A percentile compares a stretch with the other conserved stretches of the same genome.
Conservation (phyloP, 2,113 vertebrate genomes). For the Labrus mixtus region DNA sequence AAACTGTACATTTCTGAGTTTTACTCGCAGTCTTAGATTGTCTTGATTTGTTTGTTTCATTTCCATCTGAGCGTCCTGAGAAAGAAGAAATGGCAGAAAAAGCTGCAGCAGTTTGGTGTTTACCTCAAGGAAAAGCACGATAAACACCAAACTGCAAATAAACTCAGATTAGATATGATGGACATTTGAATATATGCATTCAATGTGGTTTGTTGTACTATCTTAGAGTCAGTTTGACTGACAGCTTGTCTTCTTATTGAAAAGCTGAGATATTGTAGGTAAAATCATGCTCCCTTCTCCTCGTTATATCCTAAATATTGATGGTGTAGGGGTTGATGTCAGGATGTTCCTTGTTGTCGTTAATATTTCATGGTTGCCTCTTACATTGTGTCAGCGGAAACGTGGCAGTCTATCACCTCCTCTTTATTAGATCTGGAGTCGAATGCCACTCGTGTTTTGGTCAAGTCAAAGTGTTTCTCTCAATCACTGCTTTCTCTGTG, state of each 20-base stretch:
- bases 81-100: constrained; percentile 7
- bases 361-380: too few species aligned
- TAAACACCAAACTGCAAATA: background rate
- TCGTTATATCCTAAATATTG: too few species aligned
- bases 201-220: too few species aligned
- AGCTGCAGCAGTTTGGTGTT: constrained; percentile 21
- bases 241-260: too few species aligned
- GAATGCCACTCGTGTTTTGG: background rate
- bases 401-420: background rate
- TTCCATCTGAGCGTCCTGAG: constrained; percentile 9
- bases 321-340: too few species aligned
- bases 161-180: too few species aligned
- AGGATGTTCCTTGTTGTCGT: too few species aligned
- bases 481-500: background rate
- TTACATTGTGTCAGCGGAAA: background rate
- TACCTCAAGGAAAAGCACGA: background rate
- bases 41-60: constrained; percentile 8
- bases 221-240: too few species aligned
- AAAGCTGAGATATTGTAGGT: too few species aligned
- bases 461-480: background rate
- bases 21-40: background rate
- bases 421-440: background rate
- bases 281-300: too few species aligned
- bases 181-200: too few species aligned
- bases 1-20: background rate